These are phyloP conservation scores for Anolis carolinensis DNA, from an alignment of 2,113 vertebrate species.

Conservation along the genomic window DNA sequence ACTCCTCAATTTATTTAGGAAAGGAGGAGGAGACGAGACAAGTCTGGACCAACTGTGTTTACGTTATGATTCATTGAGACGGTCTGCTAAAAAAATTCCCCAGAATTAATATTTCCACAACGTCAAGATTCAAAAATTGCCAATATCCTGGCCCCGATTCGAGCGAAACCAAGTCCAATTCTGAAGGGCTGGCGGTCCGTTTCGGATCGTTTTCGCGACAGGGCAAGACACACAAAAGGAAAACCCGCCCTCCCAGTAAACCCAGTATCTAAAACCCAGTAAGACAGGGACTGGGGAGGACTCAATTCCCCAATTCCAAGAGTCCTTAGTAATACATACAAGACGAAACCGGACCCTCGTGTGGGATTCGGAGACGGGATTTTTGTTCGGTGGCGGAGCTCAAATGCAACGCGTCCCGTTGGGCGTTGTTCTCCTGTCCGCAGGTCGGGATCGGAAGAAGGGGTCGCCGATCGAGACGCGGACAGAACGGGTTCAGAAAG, in stretches of 20 bases:
- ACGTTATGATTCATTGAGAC: constrained; percentile 57
- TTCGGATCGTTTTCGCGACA: constrained; percentile 39
- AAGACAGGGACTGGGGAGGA: constrained; percentile 34
- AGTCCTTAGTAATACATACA: constrained; percentile 29
- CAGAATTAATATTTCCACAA: neutral
- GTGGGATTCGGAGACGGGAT: neutral
- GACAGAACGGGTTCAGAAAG: constrained; percentile 1
- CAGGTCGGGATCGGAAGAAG: neutral
- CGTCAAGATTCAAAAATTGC: constrained; percentile 15
- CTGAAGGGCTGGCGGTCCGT: neutral
- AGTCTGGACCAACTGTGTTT: neutral
- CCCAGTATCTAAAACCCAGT: constrained; percentile 16
- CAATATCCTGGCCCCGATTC: constrained; percentile 31
- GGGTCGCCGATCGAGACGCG: neutral
- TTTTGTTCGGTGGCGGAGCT: constrained; percentile 2
- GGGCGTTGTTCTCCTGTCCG: no score
- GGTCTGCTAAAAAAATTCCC: constrained; percentile 46
- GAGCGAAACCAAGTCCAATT: neutral
- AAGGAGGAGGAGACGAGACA: neutral
- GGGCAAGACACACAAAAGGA: constrained; percentile 48
- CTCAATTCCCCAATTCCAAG: constrained; percentile 1
- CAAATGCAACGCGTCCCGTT: no score
- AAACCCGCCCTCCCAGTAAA: constrained; percentile 35
- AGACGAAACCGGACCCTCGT: neutral
- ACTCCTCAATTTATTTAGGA: neutral